Evolutionary conservation across 2,888 invertebrate species (phyloP).

Genomic region (Caenorhabditis sinica): DNA sequence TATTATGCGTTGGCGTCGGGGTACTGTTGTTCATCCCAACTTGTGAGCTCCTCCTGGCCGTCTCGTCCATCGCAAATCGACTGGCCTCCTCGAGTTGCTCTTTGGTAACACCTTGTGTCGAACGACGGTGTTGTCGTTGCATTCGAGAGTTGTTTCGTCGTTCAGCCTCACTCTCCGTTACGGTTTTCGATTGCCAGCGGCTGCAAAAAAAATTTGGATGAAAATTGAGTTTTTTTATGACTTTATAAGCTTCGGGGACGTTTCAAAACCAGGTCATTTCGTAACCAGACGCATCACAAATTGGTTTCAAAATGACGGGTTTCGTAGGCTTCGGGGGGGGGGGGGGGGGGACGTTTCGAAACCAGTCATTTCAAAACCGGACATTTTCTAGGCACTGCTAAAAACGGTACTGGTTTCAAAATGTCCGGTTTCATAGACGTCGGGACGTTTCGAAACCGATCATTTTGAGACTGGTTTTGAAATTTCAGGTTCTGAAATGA

Average conservation of each 20-base stretch:
- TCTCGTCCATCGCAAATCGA: conserved; percentile 69
- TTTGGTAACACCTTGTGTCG: conserved; percentile 81
- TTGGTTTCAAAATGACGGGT: too few species aligned
- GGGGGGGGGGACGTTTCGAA: too few species aligned
- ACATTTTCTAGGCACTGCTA: too few species aligned
- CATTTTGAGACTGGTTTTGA: too few species aligned
- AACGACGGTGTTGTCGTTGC: conserved; percentile 80
- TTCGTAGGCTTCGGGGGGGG: too few species aligned
- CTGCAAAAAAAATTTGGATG: conserved; percentile 67
- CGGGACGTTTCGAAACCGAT: too few species aligned
- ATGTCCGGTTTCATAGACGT: too few species aligned
- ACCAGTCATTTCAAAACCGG: too few species aligned
- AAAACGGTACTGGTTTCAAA: too few species aligned
- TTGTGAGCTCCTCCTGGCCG: conserved; percentile 56
- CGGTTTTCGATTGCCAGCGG: conserved; percentile 81
- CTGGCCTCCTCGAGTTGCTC: conserved; percentile 76
- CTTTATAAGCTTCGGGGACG: neutral
- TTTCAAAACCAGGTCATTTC: too few species aligned
- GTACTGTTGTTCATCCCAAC: conserved; percentile 8
- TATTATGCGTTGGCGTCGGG: neutral
- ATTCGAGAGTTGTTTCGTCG: conserved; percentile 80
- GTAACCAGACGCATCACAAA: too few species aligned
- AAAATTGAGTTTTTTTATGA: neutral
- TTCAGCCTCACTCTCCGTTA: conserved; percentile 82
- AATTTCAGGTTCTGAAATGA: too few species aligned